Conservation (phyloP, 2,888 invertebrate species). For the Papilio demoleus region DNA sequence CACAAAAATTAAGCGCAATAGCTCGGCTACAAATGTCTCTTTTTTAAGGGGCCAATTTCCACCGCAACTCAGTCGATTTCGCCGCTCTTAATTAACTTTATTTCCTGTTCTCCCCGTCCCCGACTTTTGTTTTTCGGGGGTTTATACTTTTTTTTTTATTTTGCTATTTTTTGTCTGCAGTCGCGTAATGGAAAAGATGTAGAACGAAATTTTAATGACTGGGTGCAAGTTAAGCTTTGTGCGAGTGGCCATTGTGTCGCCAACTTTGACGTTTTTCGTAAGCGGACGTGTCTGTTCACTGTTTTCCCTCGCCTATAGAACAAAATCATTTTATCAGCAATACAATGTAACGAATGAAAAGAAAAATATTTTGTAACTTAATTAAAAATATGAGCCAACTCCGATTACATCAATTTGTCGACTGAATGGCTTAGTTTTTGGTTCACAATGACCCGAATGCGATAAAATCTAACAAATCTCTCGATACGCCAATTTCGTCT, state of each 20-base stretch:
- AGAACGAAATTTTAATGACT: slow-evolving; percentile 75
- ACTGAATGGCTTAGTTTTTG: slow-evolving; percentile 12
- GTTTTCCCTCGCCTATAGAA: slow-evolving; percentile 58
- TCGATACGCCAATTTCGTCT: not conserved
- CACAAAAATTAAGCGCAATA: slow-evolving; percentile 84
- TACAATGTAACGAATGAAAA: slow-evolving; percentile 25
- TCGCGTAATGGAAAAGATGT: slow-evolving; percentile 37
- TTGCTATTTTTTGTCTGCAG: slow-evolving; percentile 81
- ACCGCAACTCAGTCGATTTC: slow-evolving; percentile 83
- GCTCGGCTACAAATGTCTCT: slow-evolving; percentile 82
- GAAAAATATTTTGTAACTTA: slow-evolving; percentile 34
- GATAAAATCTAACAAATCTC: slow-evolving; percentile 12
- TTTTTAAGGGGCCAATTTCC: slow-evolving; percentile 83
- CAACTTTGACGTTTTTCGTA: slow-evolving; percentile 71
- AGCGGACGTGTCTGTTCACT: slow-evolving; percentile 64
- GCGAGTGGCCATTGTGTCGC: slow-evolving; percentile 70
- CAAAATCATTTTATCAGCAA: slow-evolving; percentile 51
- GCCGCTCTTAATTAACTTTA: slow-evolving; percentile 84
- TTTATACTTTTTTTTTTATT: slow-evolving; percentile 71
- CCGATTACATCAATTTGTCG: slow-evolving; percentile 7
- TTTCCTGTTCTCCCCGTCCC: slow-evolving; percentile 81
- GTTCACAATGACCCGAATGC: slow-evolving; percentile 4
- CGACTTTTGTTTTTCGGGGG: slow-evolving; percentile 79
- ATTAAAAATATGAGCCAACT: slow-evolving; percentile 26
- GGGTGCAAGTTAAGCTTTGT: slow-evolving; percentile 79